Base-by-base conservation (phyloP, 2,888 invertebrate genomes). In the Catocala sponsa region DNA sequence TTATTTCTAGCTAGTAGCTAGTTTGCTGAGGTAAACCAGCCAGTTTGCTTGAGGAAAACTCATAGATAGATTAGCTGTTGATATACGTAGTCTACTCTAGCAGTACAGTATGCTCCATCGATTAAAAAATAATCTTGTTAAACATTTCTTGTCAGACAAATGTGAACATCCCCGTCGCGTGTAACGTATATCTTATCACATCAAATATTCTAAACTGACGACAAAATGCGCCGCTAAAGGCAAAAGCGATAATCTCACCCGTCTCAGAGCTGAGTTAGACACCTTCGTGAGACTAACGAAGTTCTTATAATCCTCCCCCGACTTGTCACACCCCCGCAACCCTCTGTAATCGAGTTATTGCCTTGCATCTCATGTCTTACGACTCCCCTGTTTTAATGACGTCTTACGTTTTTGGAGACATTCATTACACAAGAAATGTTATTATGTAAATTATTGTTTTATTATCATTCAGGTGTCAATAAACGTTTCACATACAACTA, bases 261-360 rank as follows among this genome's bases (percentile, higher is more conserved):
- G 84, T 85, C 88, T 83, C 86, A 86, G 85, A 87, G 84, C 86
- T 84, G 90, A 90, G 88, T 89, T 87, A 91, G 90, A 91, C 91
- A 92, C 92, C 92, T 92, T 86, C 90, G 88, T 79, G 88, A 89
- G 89, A 84, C 91, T 94, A 93, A 93, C 92, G 91, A 94, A 93
- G 93, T 94, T 93, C 92, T 91, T 91, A 89, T 91, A 92, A 92
- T 91, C 92, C 89, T 84, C 80, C 82, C 82, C 80, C 79, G 76
- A 79, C 76, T 54, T 66, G 68, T 63, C 43, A 54, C 70, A 53
- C 79, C 81, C 25, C 78, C 78, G 74, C 76, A 76, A 61, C 76
- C 76, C 76, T 67, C 80, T 76, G 82, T 93, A 92, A 93, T 92
- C 87, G 85, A 91, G 91, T 94, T 93, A 92, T 89, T 88, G 88